These are phyloP conservation scores for Heliocidaris erythrogramma DNA, from an alignment of 35 echinoderm and acorn worm genomes.

Conservation along the genomic window DNA sequence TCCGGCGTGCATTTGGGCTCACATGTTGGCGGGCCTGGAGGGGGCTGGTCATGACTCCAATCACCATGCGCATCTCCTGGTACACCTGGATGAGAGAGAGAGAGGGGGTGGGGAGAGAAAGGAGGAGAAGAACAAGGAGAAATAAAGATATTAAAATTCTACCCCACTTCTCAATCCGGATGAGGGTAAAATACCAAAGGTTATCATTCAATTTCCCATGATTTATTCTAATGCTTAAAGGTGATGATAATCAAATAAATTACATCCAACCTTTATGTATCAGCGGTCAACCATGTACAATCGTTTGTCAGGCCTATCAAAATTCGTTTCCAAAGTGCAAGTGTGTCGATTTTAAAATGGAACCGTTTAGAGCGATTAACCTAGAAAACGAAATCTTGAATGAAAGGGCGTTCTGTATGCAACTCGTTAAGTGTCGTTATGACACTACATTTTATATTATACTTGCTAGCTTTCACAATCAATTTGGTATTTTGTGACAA, in stretches of 20 bases:
- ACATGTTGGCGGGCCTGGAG: conserved; percentile 36
- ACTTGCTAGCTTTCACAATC: not conserved
- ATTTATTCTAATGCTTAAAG: not conserved
- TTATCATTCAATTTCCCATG: not conserved
- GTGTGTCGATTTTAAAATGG: not conserved
- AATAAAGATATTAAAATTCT: not conserved
- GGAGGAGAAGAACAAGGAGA: not conserved
- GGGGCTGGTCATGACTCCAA: conserved; percentile 28
- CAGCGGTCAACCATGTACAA: not conserved
- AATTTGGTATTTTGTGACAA: not conserved
- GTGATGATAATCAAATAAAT: not conserved
- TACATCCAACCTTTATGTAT: conserved; percentile 4
- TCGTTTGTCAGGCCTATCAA: not conserved
- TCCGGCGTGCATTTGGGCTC: conserved; percentile 90
- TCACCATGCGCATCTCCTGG: conserved; percentile 17
- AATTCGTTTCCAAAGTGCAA: not conserved
- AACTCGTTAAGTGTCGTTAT: not conserved
- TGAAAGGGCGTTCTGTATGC: not conserved
- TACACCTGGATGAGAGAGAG: not conserved
- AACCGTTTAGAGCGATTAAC: not conserved
- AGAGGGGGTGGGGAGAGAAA: not conserved
- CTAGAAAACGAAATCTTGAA: not conserved
- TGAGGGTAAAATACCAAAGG: not conserved
- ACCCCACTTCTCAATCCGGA: not conserved
- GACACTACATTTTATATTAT: not conserved